phyloP scores from a whole-genome alignment of 1,140 invertebrate species.

The Drosophila tani region DNA sequence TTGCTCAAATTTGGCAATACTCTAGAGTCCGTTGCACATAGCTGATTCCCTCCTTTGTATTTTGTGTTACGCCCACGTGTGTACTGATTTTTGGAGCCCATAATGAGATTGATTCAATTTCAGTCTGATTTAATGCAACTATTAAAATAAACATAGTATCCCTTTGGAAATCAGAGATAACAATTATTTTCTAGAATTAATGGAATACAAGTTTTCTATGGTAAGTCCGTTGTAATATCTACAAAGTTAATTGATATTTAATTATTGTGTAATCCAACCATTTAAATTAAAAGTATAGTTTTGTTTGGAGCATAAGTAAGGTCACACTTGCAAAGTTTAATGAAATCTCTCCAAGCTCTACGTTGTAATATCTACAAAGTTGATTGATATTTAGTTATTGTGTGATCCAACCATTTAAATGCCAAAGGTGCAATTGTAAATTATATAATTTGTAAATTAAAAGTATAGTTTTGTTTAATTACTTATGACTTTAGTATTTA shows the following conservation, averaged over 20 bases:
- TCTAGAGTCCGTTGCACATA: constrained; percentile 1
- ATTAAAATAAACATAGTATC: not conserved
- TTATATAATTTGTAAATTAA: too few species aligned
- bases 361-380: not conserved
- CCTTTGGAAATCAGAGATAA: too few species aligned
- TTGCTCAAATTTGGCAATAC: constrained; percentile 11
- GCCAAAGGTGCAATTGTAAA: too few species aligned
- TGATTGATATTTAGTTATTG: too few species aligned
- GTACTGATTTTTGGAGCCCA: not conserved
- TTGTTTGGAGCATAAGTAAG: too few species aligned
- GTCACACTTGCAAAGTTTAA: too few species aligned
- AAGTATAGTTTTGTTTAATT: too few species aligned
- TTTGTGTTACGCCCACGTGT: not conserved
- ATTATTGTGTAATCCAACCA: too few species aligned
- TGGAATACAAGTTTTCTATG: not conserved
- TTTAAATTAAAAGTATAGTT: too few species aligned
- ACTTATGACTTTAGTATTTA: too few species aligned
- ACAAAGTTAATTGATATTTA: not conserved
- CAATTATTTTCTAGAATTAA: not conserved
- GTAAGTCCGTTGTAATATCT: not conserved
- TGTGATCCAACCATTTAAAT: not conserved
- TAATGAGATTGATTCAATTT: not conserved
- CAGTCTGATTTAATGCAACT: not conserved
- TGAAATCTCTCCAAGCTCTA: not conserved
- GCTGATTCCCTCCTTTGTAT: constrained; percentile 4